Conservation (phyloP, 2,888 invertebrate genomes). For the Adela reaumurella region DNA sequence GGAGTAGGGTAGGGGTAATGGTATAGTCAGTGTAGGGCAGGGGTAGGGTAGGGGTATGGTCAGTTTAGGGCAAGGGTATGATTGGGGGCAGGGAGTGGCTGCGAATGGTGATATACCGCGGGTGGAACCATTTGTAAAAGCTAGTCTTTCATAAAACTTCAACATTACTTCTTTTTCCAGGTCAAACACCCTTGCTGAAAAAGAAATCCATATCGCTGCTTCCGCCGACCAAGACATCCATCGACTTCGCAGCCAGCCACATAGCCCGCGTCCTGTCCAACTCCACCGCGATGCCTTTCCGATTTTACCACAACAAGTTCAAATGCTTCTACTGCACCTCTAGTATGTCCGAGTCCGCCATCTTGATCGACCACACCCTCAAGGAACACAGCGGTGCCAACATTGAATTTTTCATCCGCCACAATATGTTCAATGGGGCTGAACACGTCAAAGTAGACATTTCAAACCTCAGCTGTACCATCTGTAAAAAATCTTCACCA, state of each 20-base stretch:
- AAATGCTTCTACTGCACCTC: conserved; percentile 39
- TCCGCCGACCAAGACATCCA: too few species aligned
- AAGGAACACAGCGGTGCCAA: conserved; percentile 18
- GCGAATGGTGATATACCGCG: too few species aligned
- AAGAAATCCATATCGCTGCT: too few species aligned
- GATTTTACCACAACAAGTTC: conserved; percentile 31
- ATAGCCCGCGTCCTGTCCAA: conserved; percentile 32
- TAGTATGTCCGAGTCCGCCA: conserved; percentile 29
- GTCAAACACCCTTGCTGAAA: too few species aligned
- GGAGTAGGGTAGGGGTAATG: too few species aligned
- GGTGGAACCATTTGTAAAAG: too few species aligned
- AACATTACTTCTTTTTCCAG: too few species aligned
- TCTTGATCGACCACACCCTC: conserved; percentile 29
- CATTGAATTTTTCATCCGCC: background rate
- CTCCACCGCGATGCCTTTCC: conserved; percentile 37
- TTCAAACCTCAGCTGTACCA: conserved; percentile 28
- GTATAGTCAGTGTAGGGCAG: too few species aligned
- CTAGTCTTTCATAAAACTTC: too few species aligned
- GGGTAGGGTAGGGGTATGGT: too few species aligned
- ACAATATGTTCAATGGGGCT: background rate
- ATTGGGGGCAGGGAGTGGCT: too few species aligned
- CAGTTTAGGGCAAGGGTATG: too few species aligned
- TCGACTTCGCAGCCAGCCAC: conserved; percentile 13
- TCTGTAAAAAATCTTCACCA: conserved; percentile 34
- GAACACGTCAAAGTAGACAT: conserved; percentile 31